These are phyloP conservation scores for Podocnemis expansa DNA, from an alignment of 2,113 vertebrate genomes.

Conservation along the genomic window DNA sequence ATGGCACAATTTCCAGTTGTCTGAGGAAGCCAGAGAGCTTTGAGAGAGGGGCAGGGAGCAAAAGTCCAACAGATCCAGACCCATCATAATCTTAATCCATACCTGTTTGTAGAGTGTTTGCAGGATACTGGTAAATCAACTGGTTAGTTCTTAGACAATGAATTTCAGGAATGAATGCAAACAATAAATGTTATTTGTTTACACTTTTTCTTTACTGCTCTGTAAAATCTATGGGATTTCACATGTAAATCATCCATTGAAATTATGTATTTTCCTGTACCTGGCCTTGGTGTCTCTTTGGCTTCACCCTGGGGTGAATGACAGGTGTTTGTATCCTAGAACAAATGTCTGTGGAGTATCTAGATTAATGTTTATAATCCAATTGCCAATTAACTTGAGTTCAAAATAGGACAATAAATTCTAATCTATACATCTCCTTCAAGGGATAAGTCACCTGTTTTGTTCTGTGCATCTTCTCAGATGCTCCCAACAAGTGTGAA, in stretches of 20 bases:
- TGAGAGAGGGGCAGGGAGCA: neutral
- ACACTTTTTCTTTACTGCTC: neutral
- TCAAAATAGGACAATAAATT: neutral
- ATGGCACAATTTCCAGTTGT: neutral
- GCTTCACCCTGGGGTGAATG: neutral
- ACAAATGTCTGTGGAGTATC: neutral
- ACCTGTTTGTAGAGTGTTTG: neutral
- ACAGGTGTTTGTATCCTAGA: neutral
- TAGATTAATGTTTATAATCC: neutral
- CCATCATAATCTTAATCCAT: neutral
- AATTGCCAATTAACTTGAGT: neutral
- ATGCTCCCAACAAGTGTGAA: accelerated
- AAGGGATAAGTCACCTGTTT: neutral
- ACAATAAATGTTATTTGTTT: neutral
- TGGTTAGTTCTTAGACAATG: neutral
- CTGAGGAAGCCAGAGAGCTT: neutral
- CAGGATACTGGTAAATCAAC: neutral
- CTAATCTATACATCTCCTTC: neutral
- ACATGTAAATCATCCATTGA: neutral
- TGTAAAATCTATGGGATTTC: neutral
- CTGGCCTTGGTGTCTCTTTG: neutral
- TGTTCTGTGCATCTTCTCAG: neutral
- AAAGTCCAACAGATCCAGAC: neutral
- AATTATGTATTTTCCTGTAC: neutral
- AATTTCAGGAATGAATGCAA: neutral